Percentiles rank a stretch among this genome's conserved stretches.
phyloP scores from a whole-genome alignment of 2,113 vertebrate genomes.

The Cryptotis parvus region DNA sequence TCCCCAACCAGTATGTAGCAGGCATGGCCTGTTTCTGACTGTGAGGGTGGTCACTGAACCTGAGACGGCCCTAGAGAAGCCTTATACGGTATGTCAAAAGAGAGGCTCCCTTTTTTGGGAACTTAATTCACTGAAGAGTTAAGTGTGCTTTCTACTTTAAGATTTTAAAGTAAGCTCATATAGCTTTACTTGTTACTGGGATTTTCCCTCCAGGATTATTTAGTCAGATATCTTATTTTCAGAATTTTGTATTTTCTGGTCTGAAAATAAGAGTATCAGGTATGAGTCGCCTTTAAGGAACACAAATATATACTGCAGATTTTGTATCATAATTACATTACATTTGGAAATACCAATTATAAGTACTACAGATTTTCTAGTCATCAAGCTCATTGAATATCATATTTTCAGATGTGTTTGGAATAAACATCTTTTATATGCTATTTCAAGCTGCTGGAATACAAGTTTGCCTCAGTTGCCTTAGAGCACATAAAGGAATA shows the following conservation, averaged over 20 bases:
- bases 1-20: not conserved
- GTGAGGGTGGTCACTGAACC: too few species aligned
- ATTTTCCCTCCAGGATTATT: not conserved
- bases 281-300: constrained; percentile 1
- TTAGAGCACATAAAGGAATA: not conserved
- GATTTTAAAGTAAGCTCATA: constrained; percentile 40
- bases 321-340: not conserved
- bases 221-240: not conserved
- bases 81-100: not conserved
- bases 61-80: too few species aligned
- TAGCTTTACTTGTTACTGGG: not conserved
- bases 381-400: not conserved
- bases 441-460: not conserved
- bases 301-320: not conserved
- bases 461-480: not conserved
- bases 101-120: not conserved
- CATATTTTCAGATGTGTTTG: too few species aligned
- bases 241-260: constrained; percentile 26
- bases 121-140: not conserved
- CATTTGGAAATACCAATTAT: not conserved
- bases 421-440: not conserved
- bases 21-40: not conserved
- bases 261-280: not conserved
- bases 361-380: not conserved
- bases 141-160: too few species aligned